Conservation (phyloP, 2,888 invertebrate species). For the Graphium colonna region DNA sequence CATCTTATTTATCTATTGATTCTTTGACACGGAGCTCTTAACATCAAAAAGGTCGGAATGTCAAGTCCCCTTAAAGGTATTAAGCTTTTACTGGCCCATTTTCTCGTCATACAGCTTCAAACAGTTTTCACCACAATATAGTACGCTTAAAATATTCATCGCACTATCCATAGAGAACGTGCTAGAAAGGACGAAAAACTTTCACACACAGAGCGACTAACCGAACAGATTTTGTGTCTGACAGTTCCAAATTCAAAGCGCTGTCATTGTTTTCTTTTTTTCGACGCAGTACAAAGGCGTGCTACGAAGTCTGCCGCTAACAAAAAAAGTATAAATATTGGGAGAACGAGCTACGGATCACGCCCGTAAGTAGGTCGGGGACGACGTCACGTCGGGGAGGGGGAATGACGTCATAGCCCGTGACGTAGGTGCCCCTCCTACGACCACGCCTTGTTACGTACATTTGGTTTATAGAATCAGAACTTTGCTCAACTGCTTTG, state of each 20-base stretch:
- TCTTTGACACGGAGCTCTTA: no score
- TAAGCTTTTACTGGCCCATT: no score
- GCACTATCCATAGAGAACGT: no score
- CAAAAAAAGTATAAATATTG: slow-evolving; percentile 16
- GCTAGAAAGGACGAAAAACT: no score
- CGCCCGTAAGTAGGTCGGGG: slow-evolving; percentile 45
- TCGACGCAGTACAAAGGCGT: slow-evolving; percentile 9
- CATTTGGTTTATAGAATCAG: slow-evolving; percentile 1
- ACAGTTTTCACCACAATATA: no score
- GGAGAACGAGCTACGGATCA: slow-evolving; percentile 30
- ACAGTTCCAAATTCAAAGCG: slow-evolving; percentile 7
- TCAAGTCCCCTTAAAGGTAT: no score
- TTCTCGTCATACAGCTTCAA: no score
- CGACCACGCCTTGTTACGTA: slow-evolving; percentile 44
- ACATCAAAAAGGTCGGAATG: no score
- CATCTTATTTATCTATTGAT: no score
- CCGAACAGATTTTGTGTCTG: neutral
- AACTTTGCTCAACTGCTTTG: no score
- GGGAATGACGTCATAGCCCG: slow-evolving; percentile 47
- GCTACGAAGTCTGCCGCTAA: slow-evolving; percentile 3
- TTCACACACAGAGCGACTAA: no score
- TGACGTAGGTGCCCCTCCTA: slow-evolving; percentile 63
- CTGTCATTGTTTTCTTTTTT: slow-evolving; percentile 3
- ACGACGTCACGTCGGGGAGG: slow-evolving; percentile 28
- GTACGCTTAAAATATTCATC: no score